Evolutionary conservation across 2,113 vertebrate genomes (phyloP).

Genomic region (Antechinus flavipes): DNA sequence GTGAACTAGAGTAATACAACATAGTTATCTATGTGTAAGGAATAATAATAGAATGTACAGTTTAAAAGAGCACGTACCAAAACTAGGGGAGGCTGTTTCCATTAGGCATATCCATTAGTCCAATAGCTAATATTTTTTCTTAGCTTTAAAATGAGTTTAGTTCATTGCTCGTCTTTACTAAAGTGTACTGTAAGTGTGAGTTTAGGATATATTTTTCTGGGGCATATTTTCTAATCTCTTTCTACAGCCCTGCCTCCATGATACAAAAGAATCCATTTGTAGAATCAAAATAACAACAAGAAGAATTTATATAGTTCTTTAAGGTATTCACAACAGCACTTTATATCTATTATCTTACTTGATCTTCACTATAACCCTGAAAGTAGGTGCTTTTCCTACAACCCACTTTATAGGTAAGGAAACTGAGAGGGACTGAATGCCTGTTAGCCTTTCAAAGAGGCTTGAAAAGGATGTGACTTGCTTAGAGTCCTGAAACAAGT

Average conservation of each 20-base stretch:
- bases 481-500: not conserved
- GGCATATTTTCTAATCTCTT: not conserved
- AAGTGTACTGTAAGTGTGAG: not conserved
- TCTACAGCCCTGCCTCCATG: not conserved
- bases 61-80: not conserved
- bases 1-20: not conserved
- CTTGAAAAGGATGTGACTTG: not conserved
- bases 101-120: not conserved
- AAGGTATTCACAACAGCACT: not conserved
- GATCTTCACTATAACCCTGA: not conserved
- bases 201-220: not conserved
- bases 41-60: not conserved
- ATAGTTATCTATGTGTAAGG: not conserved
- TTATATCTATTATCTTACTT: not conserved
- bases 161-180: not conserved
- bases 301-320: not conserved
- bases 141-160: not conserved
- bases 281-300: not conserved
- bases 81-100: not conserved
- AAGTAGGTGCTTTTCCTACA: not conserved
- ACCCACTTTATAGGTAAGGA: not conserved
- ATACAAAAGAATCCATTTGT: not conserved
- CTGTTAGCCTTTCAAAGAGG: too few species aligned
- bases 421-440: not conserved
- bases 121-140: not conserved